Conservation (phyloP, 1,140 invertebrate genomes). For the Zelostemma sp. region DNA sequence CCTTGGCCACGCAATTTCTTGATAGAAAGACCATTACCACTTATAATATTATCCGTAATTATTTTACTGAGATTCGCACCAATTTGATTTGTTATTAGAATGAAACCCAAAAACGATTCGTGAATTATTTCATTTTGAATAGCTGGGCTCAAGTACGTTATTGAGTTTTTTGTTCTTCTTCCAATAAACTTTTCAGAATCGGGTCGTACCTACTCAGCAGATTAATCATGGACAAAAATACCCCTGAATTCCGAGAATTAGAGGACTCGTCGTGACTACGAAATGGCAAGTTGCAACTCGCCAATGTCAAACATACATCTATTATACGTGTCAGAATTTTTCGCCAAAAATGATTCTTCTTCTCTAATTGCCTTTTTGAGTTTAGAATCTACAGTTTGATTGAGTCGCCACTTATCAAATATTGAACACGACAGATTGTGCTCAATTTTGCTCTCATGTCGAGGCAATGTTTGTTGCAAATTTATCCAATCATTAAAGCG, state of each 20-base stretch:
- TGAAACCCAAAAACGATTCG: constrained; percentile 41
- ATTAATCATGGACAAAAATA: constrained; percentile 41
- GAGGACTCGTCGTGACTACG: constrained; percentile 16
- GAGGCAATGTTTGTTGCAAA: no score
- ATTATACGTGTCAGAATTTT: constrained; percentile 31
- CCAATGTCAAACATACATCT: constrained; percentile 37
- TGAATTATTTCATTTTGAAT: constrained; percentile 46
- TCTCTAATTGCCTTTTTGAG: constrained; percentile 37
- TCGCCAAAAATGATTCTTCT: constrained; percentile 34
- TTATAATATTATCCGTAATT: constrained; percentile 34
- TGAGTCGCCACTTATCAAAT: constrained; percentile 37
- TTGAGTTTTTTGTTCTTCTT: constrained; percentile 21
- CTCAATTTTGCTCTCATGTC: no score
- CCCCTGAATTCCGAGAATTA: constrained; percentile 21
- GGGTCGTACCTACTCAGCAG: constrained; percentile 31
- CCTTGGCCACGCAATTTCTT: constrained; percentile 51
- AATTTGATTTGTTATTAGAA: no score
- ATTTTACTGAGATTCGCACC: constrained; percentile 2
- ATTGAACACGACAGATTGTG: no score
- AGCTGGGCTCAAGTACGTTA: constrained; percentile 33
- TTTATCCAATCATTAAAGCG: no score
- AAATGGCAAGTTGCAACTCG: constrained; percentile 30
- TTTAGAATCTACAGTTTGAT: constrained; percentile 42
- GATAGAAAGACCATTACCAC: no score
- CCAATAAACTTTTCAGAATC: constrained; percentile 21